Evolutionary conservation across 92 coral and sea anemone species (phyloP).

Genomic region (Zoanthus solanderi): DNA sequence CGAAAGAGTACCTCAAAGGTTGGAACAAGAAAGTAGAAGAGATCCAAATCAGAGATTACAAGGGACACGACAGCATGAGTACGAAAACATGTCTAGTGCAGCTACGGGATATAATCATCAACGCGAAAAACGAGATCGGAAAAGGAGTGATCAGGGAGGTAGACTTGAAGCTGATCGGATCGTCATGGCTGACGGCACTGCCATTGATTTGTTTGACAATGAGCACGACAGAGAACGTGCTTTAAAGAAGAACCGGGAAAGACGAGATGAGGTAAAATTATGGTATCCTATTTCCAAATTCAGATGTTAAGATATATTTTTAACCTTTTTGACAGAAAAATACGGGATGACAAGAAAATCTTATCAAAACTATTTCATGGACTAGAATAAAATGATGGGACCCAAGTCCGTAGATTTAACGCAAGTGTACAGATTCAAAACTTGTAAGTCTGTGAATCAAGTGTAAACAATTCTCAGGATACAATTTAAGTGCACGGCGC

Average conservation of each 20-base stretch:
- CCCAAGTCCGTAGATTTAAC: too few relatives aligned
- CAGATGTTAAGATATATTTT: too few relatives aligned
- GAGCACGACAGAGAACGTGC: slow-evolving; percentile 84
- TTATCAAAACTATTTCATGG: too few relatives aligned
- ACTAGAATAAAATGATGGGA: too few relatives aligned
- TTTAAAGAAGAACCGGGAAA: slow-evolving; percentile 65
- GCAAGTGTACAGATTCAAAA: too few relatives aligned
- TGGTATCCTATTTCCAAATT: not conserved
- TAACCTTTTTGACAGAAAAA: too few relatives aligned
- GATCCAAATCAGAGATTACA: slow-evolving; percentile 1
- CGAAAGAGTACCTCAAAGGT: slow-evolving; percentile 13
- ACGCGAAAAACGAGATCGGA: slow-evolving; percentile 50
- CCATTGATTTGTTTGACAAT: slow-evolving; percentile 87
- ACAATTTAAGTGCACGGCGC: too few relatives aligned
- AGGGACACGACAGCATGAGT: not conserved
- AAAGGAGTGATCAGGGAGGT: slow-evolving; percentile 72
- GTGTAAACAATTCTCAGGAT: too few relatives aligned
- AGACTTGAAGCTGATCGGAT: slow-evolving; percentile 86
- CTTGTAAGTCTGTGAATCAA: too few relatives aligned
- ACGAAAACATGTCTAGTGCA: not conserved
- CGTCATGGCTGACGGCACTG: slow-evolving; percentile 97
- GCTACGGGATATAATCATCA: not conserved
- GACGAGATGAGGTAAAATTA: slow-evolving; percentile 77
- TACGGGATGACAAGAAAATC: too few relatives aligned
- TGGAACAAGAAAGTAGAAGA: not conserved